Base-by-base conservation (phyloP, 1,140 invertebrate species). In the Harlomillsia oculata region DNA sequence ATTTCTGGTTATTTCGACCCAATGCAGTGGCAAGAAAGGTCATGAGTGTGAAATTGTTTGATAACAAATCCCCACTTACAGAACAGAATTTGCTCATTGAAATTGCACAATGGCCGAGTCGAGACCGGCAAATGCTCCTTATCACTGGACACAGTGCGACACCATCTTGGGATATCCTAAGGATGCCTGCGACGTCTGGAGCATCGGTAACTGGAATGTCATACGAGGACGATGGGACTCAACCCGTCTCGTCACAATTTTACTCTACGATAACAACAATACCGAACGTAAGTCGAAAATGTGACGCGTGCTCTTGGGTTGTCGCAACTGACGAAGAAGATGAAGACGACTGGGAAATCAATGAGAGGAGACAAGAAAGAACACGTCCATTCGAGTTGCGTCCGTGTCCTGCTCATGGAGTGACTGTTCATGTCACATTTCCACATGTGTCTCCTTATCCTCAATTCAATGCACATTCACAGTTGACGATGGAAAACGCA, bases 1-100 rank as follows among this genome's bases (percentile, higher is more conserved):
- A 85, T 66, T 84, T 81, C 79, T 85, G 83, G 83, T 72, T 75
- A 36, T 84, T 83, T 69, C 73, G 77, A 21, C 81, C 82, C 1
- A 77, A 78, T 49, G 72, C 70, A 65, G 71, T 74, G 30, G 74
- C 80, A 14, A 72, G 75, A 57, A 81, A 82, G 73, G 80, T 83
- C 56, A 76, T 77, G 5, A 81, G 82, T 70, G 78, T 84, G 8
- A 75, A 75, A 50, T 70, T 85, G 16, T 85, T 85, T 74, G 79
- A 78, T 50, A 80, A 81, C 67, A 75, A 78, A 62, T 78, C 76
- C 40, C n/a, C n/a, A n/a, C 76, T 84, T 39, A 72, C 45, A 23
- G 53, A 64, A 28, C 49, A 65, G 39, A 77, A 80, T 63, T 69
- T 84, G 25, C 78, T 75, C 60, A 77, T 85, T 58, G 73, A 78